Evolutionary conservation across 2,113 vertebrate species (phyloP), one percentile per base, ranked within the genome.

Genomic region (Coturnix japonica): DNA sequence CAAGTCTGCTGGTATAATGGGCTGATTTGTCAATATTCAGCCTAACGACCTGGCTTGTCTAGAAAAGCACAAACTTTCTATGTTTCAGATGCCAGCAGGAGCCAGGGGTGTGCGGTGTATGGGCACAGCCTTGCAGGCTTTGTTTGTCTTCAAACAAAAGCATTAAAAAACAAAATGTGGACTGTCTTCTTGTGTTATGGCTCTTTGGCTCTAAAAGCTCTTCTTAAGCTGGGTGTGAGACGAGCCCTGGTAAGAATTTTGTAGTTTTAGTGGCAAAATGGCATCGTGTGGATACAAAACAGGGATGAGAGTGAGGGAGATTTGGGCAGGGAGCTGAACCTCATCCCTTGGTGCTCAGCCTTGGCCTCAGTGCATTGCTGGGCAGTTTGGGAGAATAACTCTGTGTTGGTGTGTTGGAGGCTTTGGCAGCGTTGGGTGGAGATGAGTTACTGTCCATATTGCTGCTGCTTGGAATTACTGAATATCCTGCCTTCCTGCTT

Each of bases 1-100:
- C 82, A 95, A 93, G 94, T 93, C 96, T 84, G 91, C 96, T 93
- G 72, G 87, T 89, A 71, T 95, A 96, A 94, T 88, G 93, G 89
- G 67, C 83, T 95, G 89, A 59, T 94, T 96, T 96, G 95, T 39
- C 73, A 91, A 93, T 92, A 91, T 84, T 64, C 3, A 4, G 75
- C 89, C 91, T 96, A 95, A 93, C 89, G 92, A 91, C 89, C 64
- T 37, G 75, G 60, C 85, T 96, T 96, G 69, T 93, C 79, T 57
- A 94, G 91, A 94, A 95, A 89, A 89, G 85, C 69, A 95, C 94
- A 94, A 94, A 92, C 95, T 93, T 93, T 85, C 64, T 93, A 13
- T 89, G 91, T 93, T 89, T 92, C 85, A 82, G 4, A 56, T 87
- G 69, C 89, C 94, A 94, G 81, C 3, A 3, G 70, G 79, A 87